phyloP scores from a whole-genome alignment of 2,797 vertebrate species.

The Enoplosus armatus region DNA sequence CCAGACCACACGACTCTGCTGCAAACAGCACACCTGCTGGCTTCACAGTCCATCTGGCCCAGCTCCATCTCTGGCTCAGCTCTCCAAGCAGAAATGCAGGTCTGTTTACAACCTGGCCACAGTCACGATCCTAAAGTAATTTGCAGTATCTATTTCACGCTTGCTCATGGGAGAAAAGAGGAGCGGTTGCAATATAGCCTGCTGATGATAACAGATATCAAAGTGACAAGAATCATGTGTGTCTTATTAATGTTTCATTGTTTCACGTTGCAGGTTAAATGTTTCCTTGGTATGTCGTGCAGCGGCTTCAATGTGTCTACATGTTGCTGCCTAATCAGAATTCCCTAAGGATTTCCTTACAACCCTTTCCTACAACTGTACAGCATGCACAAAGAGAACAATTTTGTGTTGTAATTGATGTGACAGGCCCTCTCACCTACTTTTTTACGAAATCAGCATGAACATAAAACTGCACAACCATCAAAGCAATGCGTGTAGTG shows the following conservation, averaged over 20 bases:
- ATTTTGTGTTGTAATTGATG: slow-evolving; percentile 59
- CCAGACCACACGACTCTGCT: slow-evolving; percentile 76
- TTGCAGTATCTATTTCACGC: slow-evolving; percentile 42
- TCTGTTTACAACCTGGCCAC: slow-evolving; percentile 75
- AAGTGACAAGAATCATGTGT: slow-evolving; percentile 21
- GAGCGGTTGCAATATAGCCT: neutral
- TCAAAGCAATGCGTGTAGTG: slow-evolving; percentile 67
- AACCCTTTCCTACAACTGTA: slow-evolving; percentile 46
- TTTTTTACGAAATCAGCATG: slow-evolving; percentile 63
- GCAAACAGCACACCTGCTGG: slow-evolving; percentile 84
- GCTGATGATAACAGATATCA: slow-evolving; percentile 34
- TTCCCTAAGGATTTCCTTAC: slow-evolving; percentile 54
- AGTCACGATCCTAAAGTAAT: slow-evolving; percentile 56
- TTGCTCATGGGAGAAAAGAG: slow-evolving; percentile 9
- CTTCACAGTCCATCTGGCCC: slow-evolving; percentile 73
- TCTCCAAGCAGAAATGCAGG: slow-evolving; percentile 60
- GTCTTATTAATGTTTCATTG: slow-evolving; percentile 45
- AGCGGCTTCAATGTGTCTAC: slow-evolving; percentile 31
- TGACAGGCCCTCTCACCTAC: slow-evolving; percentile 69
- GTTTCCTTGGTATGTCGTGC: neutral
- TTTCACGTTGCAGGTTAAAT: slow-evolving; percentile 38
- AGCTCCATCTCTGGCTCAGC: slow-evolving; percentile 70
- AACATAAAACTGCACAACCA: slow-evolving; percentile 59
- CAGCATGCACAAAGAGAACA: slow-evolving; percentile 52
- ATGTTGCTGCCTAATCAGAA: slow-evolving; percentile 56